Evolutionary conservation across 2,113 vertebrate species (phyloP).

Genomic region (Felis catus): F.catus_Fca126_mat1.0 CM031421.1:54553001-54553500

Average conservation of each 20-base stretch:
- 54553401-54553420: background rate
- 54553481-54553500: background rate
- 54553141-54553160: background rate
- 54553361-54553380: constrained; percentile 16
- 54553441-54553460: background rate
- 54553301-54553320: background rate
- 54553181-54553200: constrained; percentile 11
- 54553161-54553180: background rate
- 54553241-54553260: background rate
- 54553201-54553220: background rate
- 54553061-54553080: background rate
- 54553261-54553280: background rate
- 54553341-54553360: background rate
- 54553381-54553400: background rate
- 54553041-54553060: background rate
- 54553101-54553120: background rate
- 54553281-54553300: constrained; percentile 11
- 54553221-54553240: constrained; percentile 14
- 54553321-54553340: background rate
- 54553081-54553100: background rate
- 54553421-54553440: background rate
- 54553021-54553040: background rate
- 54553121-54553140: background rate
- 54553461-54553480: background rate
- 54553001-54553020: background rate